A percentile compares a stretch with the other conserved stretches of the same genome.
phyloP scores from a whole-genome alignment of 2,113 vertebrate species.

The Verasper variegatus region DNA sequence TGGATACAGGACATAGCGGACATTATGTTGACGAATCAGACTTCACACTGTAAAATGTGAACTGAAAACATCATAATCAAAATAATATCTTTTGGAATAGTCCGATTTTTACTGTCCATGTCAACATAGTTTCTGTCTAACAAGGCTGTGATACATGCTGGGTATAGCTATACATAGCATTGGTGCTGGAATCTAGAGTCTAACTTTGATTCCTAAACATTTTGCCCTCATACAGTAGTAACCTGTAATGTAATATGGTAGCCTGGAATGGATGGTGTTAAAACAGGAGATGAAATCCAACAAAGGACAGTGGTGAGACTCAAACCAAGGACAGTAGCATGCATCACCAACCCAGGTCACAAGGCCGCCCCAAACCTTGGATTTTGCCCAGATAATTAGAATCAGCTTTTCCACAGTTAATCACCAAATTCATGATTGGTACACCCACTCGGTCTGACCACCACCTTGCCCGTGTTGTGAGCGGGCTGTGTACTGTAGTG shows the following conservation, averaged over 20 bases:
- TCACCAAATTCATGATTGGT: conserved; percentile 4
- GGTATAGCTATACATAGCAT: not conserved
- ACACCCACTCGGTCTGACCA: not conserved
- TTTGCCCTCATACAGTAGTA: not conserved
- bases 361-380: not conserved
- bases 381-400: not conserved
- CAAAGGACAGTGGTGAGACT: conserved; percentile 1
- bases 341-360: not conserved
- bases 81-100: too few species aligned
- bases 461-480: not conserved
- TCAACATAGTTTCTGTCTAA: too few species aligned
- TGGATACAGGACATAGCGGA: too few species aligned
- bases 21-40: too few species aligned
- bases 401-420: conserved; percentile 12
- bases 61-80: too few species aligned
- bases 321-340: not conserved
- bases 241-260: not conserved
- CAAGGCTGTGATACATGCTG: too few species aligned
- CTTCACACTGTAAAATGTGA: too few species aligned
- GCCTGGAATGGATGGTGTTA: not conserved
- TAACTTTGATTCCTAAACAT: not conserved
- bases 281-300: not conserved
- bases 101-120: too few species aligned
- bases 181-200: too few species aligned
- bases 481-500: conserved; percentile 22